Conservation (phyloP, 2,113 vertebrate genomes). For the Kryptolebias marmoratus region DNA sequence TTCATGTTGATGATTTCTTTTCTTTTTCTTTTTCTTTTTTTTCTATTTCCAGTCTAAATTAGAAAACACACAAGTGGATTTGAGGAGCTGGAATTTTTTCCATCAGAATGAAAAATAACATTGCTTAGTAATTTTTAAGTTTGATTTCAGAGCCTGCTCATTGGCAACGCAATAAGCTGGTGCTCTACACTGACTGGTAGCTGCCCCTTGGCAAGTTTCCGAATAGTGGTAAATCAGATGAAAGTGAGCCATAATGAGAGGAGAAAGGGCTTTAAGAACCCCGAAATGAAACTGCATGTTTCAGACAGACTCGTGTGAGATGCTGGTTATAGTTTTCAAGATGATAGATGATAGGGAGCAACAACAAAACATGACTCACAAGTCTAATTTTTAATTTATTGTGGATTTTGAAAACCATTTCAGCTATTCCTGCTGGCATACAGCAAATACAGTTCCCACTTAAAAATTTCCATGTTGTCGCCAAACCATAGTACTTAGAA, state of each 20-base stretch:
- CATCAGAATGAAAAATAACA: too few species aligned
- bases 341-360: slow-evolving; percentile 16
- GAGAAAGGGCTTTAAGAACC: too few species aligned
- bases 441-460: slow-evolving; percentile 5
- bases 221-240: too few species aligned
- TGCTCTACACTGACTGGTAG: too few species aligned
- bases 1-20: not conserved
- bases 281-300: not conserved
- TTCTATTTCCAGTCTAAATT: not conserved
- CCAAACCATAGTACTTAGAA: slow-evolving; percentile 25
- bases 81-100: too few species aligned
- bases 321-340: not conserved
- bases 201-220: too few species aligned
- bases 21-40: not conserved
- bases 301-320: not conserved
- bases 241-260: too few species aligned
- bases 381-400: slow-evolving; percentile 1
- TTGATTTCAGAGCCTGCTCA: too few species aligned
- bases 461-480: slow-evolving; percentile 11
- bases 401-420: slow-evolving; percentile 1
- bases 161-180: too few species aligned
- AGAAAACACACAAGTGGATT: too few species aligned
- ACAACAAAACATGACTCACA: not conserved
- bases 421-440: not conserved
- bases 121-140: too few species aligned